Percentiles rank a stretch among this genome's conserved stretches.
Evolutionary conservation across 2,113 vertebrate genomes (phyloP).

Genomic region (Miniopterus natalensis): DNA sequence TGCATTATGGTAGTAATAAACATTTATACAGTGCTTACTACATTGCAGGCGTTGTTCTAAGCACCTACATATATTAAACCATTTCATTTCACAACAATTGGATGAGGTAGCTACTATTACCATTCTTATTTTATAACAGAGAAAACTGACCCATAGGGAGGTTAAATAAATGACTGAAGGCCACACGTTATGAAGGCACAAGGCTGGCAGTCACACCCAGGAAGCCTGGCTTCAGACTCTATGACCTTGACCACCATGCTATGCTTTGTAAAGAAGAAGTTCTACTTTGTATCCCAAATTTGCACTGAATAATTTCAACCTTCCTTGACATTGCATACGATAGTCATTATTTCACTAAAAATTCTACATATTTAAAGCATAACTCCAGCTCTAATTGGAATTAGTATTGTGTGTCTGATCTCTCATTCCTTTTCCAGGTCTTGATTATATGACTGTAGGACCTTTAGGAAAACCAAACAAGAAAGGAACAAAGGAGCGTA

Average conservation of each 20-base stretch:
- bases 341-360: not conserved
- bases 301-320: not conserved
- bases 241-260: not conserved
- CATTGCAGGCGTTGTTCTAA: not conserved
- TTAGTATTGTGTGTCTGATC: not conserved
- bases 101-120: not conserved
- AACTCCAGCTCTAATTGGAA: not conserved
- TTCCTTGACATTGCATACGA: not conserved
- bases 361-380: not conserved
- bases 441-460: not conserved
- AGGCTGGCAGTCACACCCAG: not conserved
- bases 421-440: not conserved
- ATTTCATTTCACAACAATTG: constrained; percentile 5
- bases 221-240: not conserved
- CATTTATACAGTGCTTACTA: not conserved
- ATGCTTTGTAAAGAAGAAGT: constrained; percentile 28
- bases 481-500: not conserved
- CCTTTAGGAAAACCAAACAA: not conserved
- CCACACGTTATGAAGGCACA: not conserved
- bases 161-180: not conserved
- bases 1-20: not conserved
- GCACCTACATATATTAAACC: not conserved
- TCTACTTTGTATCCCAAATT: not conserved
- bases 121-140: not conserved
- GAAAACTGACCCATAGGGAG: not conserved